phyloP scores from a whole-genome alignment of 2,113 vertebrate genomes.

The Mionectes macconnelli region DNA sequence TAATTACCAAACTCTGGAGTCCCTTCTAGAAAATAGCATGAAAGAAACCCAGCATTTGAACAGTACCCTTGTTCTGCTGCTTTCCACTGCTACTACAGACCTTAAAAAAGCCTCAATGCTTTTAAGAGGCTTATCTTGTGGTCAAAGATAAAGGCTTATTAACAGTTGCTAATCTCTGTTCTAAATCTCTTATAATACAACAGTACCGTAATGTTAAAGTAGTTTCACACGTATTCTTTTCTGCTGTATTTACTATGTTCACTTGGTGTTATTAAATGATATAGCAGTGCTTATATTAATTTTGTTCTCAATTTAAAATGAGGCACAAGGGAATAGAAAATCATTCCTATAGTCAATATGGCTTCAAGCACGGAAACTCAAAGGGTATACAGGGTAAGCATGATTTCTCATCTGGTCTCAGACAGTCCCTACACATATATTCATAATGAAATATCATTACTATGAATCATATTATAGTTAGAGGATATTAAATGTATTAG shows the following conservation, averaged over 20 bases:
- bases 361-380: neutral
- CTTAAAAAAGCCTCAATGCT: neutral
- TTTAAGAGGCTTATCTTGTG: slow-evolving; percentile 11
- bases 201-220: neutral
- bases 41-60: neutral
- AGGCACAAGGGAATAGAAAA: neutral
- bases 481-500: neutral
- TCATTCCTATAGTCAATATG: neutral
- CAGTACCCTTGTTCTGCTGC: neutral
- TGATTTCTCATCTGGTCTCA: neutral
- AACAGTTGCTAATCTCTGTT: slow-evolving; percentile 26
- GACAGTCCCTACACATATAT: neutral
- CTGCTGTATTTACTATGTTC: neutral
- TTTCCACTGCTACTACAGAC: neutral
- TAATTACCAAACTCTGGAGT: neutral
- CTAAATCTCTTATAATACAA: neutral
- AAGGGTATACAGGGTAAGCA: neutral
- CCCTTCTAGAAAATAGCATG: neutral
- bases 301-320: neutral
- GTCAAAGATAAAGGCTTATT: slow-evolving; percentile 33
- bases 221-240: neutral
- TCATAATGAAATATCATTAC: neutral
- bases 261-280: neutral
- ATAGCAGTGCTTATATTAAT: neutral
- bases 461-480: neutral